These are phyloP conservation scores for Tinea trinotella DNA, from an alignment of 2,888 invertebrate species.

Conservation along the genomic window DNA sequence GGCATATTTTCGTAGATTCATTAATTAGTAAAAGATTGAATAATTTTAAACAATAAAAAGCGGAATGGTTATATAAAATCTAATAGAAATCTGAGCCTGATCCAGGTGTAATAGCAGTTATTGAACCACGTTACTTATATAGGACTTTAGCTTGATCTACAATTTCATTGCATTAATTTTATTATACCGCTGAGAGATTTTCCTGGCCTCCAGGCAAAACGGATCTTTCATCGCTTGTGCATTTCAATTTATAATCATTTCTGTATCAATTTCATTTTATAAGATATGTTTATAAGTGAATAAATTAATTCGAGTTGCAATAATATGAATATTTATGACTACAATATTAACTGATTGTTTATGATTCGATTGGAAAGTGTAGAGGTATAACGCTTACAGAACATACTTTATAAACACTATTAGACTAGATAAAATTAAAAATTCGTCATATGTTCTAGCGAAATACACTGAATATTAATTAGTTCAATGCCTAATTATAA, in stretches of 20 bases:
- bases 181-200: conserved; percentile 15
- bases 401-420: no score
- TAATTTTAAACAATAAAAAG: no score
- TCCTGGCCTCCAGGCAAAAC: conserved; percentile 7
- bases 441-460: no score
- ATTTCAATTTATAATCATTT: conserved; percentile 16
- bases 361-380: no score
- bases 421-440: no score
- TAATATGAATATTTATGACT: not conserved
- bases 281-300: not conserved
- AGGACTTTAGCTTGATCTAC: not conserved
- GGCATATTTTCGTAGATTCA: not conserved
- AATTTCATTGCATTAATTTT: conserved; percentile 18
- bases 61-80: not conserved
- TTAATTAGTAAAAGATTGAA: no score
- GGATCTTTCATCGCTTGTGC: conserved; percentile 15
- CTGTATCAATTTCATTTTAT: conserved; percentile 17
- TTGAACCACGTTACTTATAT: conserved; percentile 1
- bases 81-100: not conserved
- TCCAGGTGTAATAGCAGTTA: conserved; percentile 1
- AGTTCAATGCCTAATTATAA: no score
- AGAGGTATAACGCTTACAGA: no score
- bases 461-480: no score
- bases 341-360: not conserved
- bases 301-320: not conserved